These are phyloP conservation scores for Malachius bipustulatus DNA, from an alignment of 2,888 invertebrate genomes.

Conservation along the genomic window DNA sequence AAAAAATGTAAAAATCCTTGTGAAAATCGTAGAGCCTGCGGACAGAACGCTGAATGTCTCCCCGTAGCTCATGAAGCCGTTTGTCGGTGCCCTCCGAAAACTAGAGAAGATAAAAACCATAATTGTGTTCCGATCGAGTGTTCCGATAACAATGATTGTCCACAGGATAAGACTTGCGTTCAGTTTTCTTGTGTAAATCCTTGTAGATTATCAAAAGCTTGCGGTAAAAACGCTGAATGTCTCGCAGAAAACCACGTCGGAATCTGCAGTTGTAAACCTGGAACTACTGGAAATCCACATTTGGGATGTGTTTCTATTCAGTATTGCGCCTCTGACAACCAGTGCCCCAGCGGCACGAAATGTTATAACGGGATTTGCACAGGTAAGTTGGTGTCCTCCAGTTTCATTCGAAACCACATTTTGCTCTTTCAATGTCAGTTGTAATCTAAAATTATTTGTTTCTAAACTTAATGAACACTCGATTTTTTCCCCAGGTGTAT, in stretches of 20 bases:
- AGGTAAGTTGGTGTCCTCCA: conserved; percentile 47
- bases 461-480: conserved; percentile 1
- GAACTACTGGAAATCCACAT: conserved; percentile 76
- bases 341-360: conserved; percentile 74
- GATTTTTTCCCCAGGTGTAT: conserved; percentile 56
- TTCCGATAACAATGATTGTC: conserved; percentile 64
- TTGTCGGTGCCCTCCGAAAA: conserved; percentile 64
- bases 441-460: no score
- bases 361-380: conserved; percentile 74
- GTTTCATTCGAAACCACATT: conserved; percentile 37
- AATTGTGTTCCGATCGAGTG: conserved; percentile 69
- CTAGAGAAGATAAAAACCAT: conserved; percentile 61
- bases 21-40: conserved; percentile 52
- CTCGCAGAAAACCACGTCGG: conserved; percentile 65
- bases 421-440: no score
- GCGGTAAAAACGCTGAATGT: conserved; percentile 71
- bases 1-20: conserved; percentile 72
- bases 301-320: conserved; percentile 74
- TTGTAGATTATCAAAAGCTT: conserved; percentile 68
- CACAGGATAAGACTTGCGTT: conserved; percentile 58
- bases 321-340: conserved; percentile 67
- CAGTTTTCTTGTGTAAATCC: conserved; percentile 72
- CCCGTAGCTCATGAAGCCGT: conserved; percentile 55
- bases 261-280: conserved; percentile 71
- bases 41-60: conserved; percentile 62